Evolutionary conservation across 2,113 vertebrate species (phyloP), one percentile per base, ranked within the genome.

Genomic region (Turdus rufiventris): DNA sequence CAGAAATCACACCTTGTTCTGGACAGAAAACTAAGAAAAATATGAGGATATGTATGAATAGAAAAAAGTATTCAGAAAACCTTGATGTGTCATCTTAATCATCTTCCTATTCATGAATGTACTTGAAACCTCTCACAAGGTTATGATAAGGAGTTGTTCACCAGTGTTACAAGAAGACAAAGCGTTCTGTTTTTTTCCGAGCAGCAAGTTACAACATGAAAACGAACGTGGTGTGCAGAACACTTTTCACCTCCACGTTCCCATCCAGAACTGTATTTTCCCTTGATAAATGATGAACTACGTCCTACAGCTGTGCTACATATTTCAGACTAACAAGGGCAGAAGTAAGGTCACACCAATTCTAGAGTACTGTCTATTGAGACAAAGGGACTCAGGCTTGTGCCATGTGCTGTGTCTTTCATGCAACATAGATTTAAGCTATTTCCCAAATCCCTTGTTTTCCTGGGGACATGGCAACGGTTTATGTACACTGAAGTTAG

Each of bases 71-170:
- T 57, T 94, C 76, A 61, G 58, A 84, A 94, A 90, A 91, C 80
- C 63, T 92, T 96, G 89, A 84, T 60, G 91, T 92, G 77, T 85
- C 96, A 94, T 88, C 89, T 83, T 91, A 94, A 91, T 95, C 51
- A 6, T 71, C 83, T 85, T 92, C 76, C 72, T 91, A 67, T 85
- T 93, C 83, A 61, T 79, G 93, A 95, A 80, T 0, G 10, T 80
- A 86, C 85, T 96, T 70, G 89, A 96, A 94, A 91, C 40, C 34
- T 88, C 93, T 91, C 23, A 71, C 90, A 87, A 81, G 86, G 53
- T 71, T 97, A 94, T 38, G 45, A 70, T 92, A 85, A 88, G 72
- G 50, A 93, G 68, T 70, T 45, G 23, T 47, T 96, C 83, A 77
- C 80, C 85, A 96, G 60, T 48, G 89, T 82, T 77, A 94, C 50